These are phyloP conservation scores for Latrodectus hesperus DNA, from an alignment of 2,888 invertebrate species.

Conservation along the genomic window DNA sequence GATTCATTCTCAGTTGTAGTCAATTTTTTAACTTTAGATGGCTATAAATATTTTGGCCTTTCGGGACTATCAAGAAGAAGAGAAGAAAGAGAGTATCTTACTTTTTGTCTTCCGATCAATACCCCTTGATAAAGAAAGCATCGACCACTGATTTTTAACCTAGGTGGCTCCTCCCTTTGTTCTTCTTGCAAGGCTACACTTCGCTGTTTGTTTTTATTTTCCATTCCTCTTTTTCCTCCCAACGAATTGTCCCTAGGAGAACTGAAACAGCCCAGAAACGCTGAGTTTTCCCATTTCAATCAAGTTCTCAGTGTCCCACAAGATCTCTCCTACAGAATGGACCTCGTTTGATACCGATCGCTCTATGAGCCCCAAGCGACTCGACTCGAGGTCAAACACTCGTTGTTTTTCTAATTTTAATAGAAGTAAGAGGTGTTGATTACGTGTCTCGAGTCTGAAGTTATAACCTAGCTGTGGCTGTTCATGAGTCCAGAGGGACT, in stretches of 20 bases:
- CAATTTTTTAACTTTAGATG: not conserved
- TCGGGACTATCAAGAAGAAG: conserved; percentile 9
- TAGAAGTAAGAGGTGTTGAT: conserved; percentile 69
- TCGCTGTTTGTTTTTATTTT: conserved; percentile 18
- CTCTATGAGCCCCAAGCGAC: conserved; percentile 46
- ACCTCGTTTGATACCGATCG: conserved; percentile 63
- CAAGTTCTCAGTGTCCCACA: conserved; percentile 54
- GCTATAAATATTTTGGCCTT: not conserved
- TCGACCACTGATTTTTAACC: conserved; percentile 58
- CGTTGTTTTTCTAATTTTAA: conserved; percentile 69
- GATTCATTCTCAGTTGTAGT: too few relatives aligned
- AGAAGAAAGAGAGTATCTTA: conserved; percentile 22
- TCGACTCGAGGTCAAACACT: conserved; percentile 45
- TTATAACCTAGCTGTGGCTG: conserved; percentile 50
- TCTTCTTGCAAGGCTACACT: conserved; percentile 4
- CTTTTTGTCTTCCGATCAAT: conserved; percentile 45
- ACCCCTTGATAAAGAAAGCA: conserved; percentile 52
- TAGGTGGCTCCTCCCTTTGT: conserved; percentile 31
- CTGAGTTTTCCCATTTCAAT: conserved; percentile 65
- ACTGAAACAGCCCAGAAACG: conserved; percentile 34
- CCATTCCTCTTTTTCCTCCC: conserved; percentile 19
- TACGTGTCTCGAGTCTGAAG: conserved; percentile 50
- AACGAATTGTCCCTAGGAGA: conserved; percentile 61
- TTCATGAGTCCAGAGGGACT: conserved; percentile 44
- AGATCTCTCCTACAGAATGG: conserved; percentile 47